phyloP scores from a whole-genome alignment of 2,888 invertebrate genomes.

The Tetragonisca angustula region DNA sequence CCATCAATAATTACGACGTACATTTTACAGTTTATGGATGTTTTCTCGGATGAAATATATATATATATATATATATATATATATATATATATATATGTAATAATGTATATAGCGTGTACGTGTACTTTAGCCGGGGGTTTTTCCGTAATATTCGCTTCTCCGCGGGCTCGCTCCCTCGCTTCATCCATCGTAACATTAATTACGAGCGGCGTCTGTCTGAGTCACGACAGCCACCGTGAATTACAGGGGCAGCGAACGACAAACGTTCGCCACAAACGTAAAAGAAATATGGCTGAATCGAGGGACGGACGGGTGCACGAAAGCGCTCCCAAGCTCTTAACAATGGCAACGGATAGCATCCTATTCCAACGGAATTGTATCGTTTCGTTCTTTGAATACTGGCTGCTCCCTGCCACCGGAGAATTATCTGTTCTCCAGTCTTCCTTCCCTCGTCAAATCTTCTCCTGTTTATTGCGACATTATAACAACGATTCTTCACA shows the following conservation, averaged over 20 bases:
- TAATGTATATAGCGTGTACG: neutral
- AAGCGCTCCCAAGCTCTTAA: constrained; percentile 1
- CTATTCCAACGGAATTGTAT: neutral
- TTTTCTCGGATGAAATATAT: too few species aligned
- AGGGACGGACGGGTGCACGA: constrained; percentile 15
- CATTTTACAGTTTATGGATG: too few species aligned
- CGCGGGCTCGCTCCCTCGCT: neutral
- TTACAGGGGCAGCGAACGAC: constrained; percentile 8
- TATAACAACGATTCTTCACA: neutral
- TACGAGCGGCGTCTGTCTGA: constrained; percentile 12
- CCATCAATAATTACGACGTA: too few species aligned
- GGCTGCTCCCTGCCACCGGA: neutral
- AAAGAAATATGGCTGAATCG: constrained; percentile 30
- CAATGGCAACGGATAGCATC: neutral
- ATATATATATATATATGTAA: neutral
- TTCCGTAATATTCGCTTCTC: neutral
- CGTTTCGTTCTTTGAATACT: neutral
- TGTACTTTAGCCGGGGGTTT: neutral
- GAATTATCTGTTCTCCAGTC: neutral
- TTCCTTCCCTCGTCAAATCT: neutral
- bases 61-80: neutral
- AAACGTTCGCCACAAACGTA: constrained; percentile 18
- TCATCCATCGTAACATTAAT: constrained; percentile 42
- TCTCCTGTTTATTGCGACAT: too few species aligned
- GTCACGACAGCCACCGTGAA: constrained; percentile 25